Conservation (phyloP, 2,888 invertebrate genomes). For the Pegoplata infirma region DNA sequence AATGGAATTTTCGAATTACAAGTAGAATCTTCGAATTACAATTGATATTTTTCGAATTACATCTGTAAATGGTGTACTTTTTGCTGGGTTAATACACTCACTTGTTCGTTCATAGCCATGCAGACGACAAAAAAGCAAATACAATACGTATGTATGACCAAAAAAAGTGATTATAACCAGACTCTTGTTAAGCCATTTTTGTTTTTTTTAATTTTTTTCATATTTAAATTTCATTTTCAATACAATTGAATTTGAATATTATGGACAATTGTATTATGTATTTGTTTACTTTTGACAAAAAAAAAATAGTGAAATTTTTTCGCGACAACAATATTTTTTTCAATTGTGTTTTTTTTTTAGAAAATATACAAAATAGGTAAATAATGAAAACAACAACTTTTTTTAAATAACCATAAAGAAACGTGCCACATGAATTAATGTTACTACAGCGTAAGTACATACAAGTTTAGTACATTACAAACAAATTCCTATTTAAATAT, state of each 20-base stretch:
- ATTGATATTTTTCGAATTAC: too few relatives aligned
- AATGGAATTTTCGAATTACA: too few relatives aligned
- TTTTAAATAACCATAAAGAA: slow-evolving; percentile 44
- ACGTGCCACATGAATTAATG: slow-evolving; percentile 43
- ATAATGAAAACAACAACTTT: slow-evolving; percentile 8
- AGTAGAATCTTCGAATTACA: too few relatives aligned
- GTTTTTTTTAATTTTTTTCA: slow-evolving; percentile 11
- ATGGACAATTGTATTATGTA: slow-evolving; percentile 19
- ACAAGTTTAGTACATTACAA: background rate
- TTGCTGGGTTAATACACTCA: too few relatives aligned
- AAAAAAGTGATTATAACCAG: background rate
- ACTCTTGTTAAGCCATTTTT: slow-evolving; percentile 16
- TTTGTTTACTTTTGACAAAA: background rate
- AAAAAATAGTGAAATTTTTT: slow-evolving; percentile 37
- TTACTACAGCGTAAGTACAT: background rate
- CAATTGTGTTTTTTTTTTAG: background rate
- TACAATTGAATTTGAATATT: slow-evolving; percentile 24
- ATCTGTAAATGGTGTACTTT: too few relatives aligned
- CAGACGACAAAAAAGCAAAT: background rate
- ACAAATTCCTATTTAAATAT: background rate
- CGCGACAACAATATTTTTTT: slow-evolving; percentile 26
- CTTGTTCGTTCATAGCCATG: background rate
- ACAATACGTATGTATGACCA: slow-evolving; percentile 34
- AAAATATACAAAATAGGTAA: slow-evolving; percentile 27
- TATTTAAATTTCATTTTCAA: background rate